phyloP scores from a whole-genome alignment of 2,797 vertebrate species.

The Synaphobranchus kaupii region DNA sequence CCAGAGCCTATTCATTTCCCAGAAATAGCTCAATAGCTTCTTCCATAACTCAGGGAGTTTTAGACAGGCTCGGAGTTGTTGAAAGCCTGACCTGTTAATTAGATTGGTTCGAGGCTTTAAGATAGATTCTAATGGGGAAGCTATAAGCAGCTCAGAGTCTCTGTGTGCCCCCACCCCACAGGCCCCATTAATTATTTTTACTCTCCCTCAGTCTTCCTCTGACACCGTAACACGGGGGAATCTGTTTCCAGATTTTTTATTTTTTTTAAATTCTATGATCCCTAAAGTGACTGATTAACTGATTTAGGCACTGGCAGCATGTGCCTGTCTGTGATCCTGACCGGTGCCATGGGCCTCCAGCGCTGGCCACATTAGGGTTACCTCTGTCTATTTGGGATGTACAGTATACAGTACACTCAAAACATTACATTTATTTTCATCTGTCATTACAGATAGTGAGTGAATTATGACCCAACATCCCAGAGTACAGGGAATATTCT shows the following conservation, averaged over 20 bases:
- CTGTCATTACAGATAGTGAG: background rate
- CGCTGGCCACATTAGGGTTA: background rate
- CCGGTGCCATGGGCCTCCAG: background rate
- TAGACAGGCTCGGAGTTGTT: background rate
- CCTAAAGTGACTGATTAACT: background rate
- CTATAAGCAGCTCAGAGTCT: background rate
- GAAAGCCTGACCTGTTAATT: background rate
- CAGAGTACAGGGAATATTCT: background rate
- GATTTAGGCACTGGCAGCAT: background rate
- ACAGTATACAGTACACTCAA: background rate
- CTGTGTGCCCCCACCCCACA: background rate
- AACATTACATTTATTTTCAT: background rate
- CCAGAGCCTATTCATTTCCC: background rate
- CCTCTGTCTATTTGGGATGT: background rate
- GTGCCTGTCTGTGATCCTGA: background rate
- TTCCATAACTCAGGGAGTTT: background rate
- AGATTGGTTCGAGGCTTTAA: background rate
- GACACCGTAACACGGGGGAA: background rate
- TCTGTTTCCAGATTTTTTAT: background rate
- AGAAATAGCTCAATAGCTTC: conserved; percentile 2
- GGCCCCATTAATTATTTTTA: background rate
- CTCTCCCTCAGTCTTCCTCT: background rate
- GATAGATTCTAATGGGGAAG: background rate
- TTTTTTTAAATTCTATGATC: background rate
- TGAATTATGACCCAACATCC: background rate